A percentile compares a stretch with the other conserved stretches of the same genome.
phyloP scores from a whole-genome alignment of 2,888 invertebrate genomes.

The Melitaea athalia region DNA sequence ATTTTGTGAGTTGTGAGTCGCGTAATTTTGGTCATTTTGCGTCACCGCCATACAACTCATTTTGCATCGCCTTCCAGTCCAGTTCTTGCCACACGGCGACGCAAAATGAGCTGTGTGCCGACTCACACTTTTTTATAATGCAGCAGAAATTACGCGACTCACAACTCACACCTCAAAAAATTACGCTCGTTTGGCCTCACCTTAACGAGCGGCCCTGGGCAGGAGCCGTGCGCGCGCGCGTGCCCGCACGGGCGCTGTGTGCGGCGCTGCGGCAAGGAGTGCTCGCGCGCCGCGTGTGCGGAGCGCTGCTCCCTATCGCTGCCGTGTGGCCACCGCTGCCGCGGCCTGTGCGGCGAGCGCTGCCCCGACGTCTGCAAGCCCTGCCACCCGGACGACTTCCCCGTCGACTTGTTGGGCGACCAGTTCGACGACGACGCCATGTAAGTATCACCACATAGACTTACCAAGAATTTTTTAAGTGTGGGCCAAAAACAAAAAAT shows the following conservation, averaged over 20 bases:
- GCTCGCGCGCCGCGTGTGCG: slow-evolving; percentile 63
- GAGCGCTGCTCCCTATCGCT: slow-evolving; percentile 61
- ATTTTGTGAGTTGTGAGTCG: no score
- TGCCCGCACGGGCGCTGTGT: slow-evolving; percentile 78
- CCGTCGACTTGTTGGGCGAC: slow-evolving; percentile 64
- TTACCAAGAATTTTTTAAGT: no score
- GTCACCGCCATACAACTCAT: no score
- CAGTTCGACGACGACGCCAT: slow-evolving; percentile 74
- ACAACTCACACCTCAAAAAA: no score
- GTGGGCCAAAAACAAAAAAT: no score
- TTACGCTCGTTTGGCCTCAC: no score
- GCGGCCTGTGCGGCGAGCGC: slow-evolving; percentile 87
- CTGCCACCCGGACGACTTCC: slow-evolving; percentile 80
- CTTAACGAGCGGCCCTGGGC: background rate
- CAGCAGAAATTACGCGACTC: no score
- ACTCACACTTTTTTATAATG: no score
- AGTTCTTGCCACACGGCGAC: no score
- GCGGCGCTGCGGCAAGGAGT: slow-evolving; percentile 71
- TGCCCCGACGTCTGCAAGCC: slow-evolving; percentile 83
- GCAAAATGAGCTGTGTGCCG: no score
- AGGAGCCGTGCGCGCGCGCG: slow-evolving; percentile 66
- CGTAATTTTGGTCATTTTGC: no score
- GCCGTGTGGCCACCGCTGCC: slow-evolving; percentile 84
- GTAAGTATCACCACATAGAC: slow-evolving; percentile 47
- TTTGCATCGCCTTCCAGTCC: no score